phyloP scores from a whole-genome alignment of 2,797 vertebrate species.

The Crossoptilon crossoptilon region DNA sequence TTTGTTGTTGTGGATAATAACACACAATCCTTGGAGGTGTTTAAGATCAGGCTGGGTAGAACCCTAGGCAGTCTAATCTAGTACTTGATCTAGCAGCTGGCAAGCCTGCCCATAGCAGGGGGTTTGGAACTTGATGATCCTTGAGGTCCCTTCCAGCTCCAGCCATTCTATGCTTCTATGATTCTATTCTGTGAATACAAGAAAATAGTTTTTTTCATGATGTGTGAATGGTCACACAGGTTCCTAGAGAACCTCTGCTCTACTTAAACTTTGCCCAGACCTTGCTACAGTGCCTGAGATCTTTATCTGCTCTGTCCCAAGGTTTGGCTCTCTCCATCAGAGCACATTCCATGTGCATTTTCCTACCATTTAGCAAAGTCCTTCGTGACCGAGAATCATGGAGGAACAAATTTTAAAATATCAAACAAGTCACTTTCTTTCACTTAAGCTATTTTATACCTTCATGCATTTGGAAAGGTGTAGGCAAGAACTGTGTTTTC shows the following conservation, averaged over 20 bases:
- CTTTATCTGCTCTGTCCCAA: fast-evolving
- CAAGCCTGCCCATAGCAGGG: too few relatives aligned
- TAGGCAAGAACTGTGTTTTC: not conserved
- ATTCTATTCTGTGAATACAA: not conserved
- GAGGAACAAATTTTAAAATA: not conserved
- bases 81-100: too few relatives aligned
- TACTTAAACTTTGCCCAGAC: not conserved
- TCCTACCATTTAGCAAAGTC: not conserved
- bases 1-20: not conserved
- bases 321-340: not conserved
- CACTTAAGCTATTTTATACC: not conserved
- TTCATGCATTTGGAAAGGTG: not conserved
- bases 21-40: too few relatives aligned
- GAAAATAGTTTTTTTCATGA: not conserved
- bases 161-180: too few relatives aligned
- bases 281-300: not conserved
- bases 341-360: fast-evolving
- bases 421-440: not conserved
- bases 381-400: not conserved
- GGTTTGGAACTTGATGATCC: too few relatives aligned
- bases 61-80: too few relatives aligned
- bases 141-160: too few relatives aligned
- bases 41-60: too few relatives aligned
- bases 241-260: not conserved
- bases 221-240: not conserved